These are phyloP conservation scores for Pseudorasbora parva DNA, from an alignment of 2,113 vertebrate species.

Conservation along the genomic window DNA sequence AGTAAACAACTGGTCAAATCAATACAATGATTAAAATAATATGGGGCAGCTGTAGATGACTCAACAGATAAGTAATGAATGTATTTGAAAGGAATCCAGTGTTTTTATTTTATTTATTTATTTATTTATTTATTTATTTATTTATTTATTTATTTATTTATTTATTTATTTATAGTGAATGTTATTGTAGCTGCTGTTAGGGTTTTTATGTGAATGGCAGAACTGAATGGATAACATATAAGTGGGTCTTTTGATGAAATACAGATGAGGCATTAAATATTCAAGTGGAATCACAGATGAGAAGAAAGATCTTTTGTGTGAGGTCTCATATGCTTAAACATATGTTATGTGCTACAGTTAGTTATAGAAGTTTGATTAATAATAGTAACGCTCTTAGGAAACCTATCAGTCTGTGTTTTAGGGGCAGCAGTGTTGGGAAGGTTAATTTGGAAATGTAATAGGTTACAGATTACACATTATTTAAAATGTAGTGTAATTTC, in stretches of 20 bases:
- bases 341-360: too few species aligned
- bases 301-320: neutral
- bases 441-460: too few species aligned
- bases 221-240: neutral
- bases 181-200: neutral
- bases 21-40: neutral
- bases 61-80: neutral
- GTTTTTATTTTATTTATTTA: too few species aligned
- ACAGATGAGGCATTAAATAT: neutral
- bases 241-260: slow-evolving; percentile 17
- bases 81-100: neutral
- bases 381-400: too few species aligned
- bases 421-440: too few species aligned
- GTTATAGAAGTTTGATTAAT: too few species aligned
- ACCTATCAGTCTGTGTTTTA: too few species aligned
- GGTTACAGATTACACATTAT: too few species aligned
- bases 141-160: too few species aligned
- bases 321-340: neutral
- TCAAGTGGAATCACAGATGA: neutral
- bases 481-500: too few species aligned
- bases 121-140: too few species aligned
- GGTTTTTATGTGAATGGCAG: neutral
- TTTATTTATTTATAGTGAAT: neutral
- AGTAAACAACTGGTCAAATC: neutral
- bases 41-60: neutral